Percentiles rank a stretch among this genome's conserved stretches.
phyloP scores from a whole-genome alignment of 2,113 vertebrate genomes.

The Nesoenas mayeri region DNA sequence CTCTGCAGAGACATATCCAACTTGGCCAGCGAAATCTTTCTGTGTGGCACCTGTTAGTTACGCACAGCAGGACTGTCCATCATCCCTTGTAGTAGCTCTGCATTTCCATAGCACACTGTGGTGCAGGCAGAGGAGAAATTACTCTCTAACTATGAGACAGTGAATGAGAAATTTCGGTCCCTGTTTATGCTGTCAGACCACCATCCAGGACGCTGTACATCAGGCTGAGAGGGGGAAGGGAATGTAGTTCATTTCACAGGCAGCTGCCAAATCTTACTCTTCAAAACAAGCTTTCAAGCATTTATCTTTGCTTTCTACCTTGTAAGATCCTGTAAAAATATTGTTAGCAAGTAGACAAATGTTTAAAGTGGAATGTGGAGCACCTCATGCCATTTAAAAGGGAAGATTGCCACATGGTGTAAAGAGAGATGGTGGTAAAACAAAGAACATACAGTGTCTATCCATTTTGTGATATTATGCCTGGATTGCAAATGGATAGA shows the following conservation, averaged over 20 bases:
- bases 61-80: slow-evolving; percentile 48
- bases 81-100: slow-evolving; percentile 26
- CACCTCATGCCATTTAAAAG: neutral
- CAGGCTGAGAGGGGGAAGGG: neutral
- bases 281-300: slow-evolving; percentile 17
- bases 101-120: slow-evolving; percentile 64
- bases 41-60: slow-evolving; percentile 68
- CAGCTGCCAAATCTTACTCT: slow-evolving; percentile 21
- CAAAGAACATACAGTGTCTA: neutral
- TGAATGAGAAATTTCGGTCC: slow-evolving; percentile 46
- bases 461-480: neutral
- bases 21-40: slow-evolving; percentile 44
- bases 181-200: slow-evolving; percentile 47
- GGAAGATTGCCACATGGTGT: neutral
- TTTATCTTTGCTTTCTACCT: slow-evolving; percentile 28
- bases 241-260: neutral
- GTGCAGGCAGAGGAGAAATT: slow-evolving; percentile 34
- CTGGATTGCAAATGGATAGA: neutral
- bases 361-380: neutral
- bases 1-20: slow-evolving; percentile 7
- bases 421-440: neutral
- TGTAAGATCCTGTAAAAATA: slow-evolving; percentile 20
- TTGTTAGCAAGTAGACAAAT: neutral
- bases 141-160: slow-evolving; percentile 29
- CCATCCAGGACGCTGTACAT: neutral